Evolutionary conservation across 1,140 invertebrate species (phyloP).

Genomic region (Subanguina moxae): DNA sequence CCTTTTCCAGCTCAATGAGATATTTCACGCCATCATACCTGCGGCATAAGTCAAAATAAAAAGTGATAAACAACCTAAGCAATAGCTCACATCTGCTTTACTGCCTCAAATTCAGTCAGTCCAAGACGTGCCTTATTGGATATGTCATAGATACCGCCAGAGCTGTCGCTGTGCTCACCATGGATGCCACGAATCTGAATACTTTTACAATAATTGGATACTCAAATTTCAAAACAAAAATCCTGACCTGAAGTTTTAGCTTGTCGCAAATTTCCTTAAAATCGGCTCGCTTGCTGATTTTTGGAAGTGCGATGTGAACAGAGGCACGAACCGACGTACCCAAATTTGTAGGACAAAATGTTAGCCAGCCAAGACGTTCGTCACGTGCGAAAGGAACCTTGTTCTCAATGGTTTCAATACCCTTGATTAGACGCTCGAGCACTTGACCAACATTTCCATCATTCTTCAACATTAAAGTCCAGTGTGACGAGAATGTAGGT

Average conservation of each 20-base stretch:
- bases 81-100: constrained; percentile 83
- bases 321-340: constrained; percentile 93
- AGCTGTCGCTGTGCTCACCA: constrained; percentile 63
- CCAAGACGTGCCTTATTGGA: constrained; percentile 79
- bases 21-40: constrained; percentile 74
- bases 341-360: constrained; percentile 78
- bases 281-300: constrained; percentile 76
- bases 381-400: constrained; percentile 84
- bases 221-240: no score
- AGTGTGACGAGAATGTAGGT: background rate
- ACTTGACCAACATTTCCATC: constrained; percentile 79
- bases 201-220: no score
- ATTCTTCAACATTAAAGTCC: constrained; percentile 19
- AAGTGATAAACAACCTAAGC: no score
- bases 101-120: constrained; percentile 64
- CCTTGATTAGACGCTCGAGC: constrained; percentile 75
- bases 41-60: no score
- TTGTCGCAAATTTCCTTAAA: constrained; percentile 70
- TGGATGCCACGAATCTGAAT: constrained; percentile 58
- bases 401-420: constrained; percentile 77
- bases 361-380: constrained; percentile 74
- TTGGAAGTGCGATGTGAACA: constrained; percentile 94
- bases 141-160: constrained; percentile 72
- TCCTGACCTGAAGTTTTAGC: constrained; percentile 14
- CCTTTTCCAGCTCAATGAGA: constrained; percentile 81